Conservation (phyloP, 2,888 invertebrate genomes). For the Gastrophysa polygoni region DNA sequence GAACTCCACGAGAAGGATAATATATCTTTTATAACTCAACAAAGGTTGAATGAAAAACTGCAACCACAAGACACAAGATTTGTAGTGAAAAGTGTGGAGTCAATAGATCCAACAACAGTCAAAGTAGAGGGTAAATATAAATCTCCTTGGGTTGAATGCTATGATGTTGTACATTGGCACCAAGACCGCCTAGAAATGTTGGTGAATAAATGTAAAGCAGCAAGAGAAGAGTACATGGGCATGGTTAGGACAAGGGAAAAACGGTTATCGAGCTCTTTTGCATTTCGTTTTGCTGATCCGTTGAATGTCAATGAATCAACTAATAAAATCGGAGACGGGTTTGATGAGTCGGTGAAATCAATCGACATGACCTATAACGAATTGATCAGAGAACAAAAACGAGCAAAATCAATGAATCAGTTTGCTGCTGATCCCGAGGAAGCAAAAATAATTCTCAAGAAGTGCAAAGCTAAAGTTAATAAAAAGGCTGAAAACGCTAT, state of each 20-base stretch:
- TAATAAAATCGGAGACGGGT: neutral
- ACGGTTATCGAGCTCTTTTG: constrained; percentile 21
- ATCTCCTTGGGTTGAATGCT: constrained; percentile 59
- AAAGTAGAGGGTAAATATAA: constrained; percentile 44
- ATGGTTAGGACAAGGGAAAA: constrained; percentile 9
- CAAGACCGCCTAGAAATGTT: constrained; percentile 59
- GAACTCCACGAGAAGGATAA: constrained; percentile 65
- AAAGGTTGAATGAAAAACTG: constrained; percentile 37
- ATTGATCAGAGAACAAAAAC: constrained; percentile 42
- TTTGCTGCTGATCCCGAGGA: constrained; percentile 42
- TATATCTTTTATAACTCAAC: constrained; percentile 33
- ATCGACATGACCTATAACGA: constrained; percentile 42
- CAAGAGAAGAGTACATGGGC: constrained; percentile 47
- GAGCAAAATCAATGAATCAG: constrained; percentile 33
- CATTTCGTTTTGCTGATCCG: too few species aligned
- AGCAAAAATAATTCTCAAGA: constrained; percentile 60
- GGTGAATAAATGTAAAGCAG: constrained; percentile 47
- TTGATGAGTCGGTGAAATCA: constrained; percentile 5
- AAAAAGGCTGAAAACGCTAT: constrained; percentile 51
- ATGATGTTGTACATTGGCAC: constrained; percentile 65
- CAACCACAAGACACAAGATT: constrained; percentile 49
- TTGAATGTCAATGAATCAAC: too few species aligned
- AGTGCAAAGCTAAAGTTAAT: constrained; percentile 60
- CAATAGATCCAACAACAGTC: constrained; percentile 5
- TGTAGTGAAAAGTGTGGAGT: constrained; percentile 48